A percentile compares a stretch with the other conserved stretches of the same genome.
phyloP scores from a whole-genome alignment of 2,888 invertebrate species.

The Smittia sp. region DNA sequence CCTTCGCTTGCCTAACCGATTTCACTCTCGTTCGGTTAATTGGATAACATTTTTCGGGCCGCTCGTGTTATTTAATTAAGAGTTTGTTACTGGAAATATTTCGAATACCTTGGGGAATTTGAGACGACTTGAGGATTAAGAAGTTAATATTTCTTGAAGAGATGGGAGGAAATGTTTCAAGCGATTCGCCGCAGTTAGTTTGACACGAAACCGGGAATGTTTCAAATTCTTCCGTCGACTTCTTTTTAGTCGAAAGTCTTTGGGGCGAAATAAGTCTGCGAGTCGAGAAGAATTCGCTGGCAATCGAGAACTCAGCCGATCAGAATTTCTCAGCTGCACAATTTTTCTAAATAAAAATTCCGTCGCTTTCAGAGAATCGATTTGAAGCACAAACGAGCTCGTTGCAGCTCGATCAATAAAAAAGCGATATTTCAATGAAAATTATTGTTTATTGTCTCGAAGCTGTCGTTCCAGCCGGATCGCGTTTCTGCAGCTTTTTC shows the following conservation, averaged over 20 bases:
- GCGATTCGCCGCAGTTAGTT: no score
- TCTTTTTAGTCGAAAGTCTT: neutral
- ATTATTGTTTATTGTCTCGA: slow-evolving; percentile 38
- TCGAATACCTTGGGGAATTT: neutral
- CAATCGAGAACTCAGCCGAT: no score
- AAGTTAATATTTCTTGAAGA: no score
- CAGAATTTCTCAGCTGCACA: no score
- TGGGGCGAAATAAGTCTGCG: no score
- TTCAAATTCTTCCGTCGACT: neutral
- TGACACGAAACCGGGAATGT: no score
- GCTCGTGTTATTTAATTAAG: neutral
- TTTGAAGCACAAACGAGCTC: neutral
- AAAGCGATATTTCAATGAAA: slow-evolving; percentile 36
- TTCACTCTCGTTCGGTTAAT: neutral
- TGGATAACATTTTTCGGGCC: neutral
- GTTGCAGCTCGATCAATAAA: slow-evolving; percentile 28
- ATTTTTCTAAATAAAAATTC: no score
- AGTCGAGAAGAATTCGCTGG: no score
- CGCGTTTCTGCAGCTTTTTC: slow-evolving; percentile 8
- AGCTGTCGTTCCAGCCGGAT: neutral
- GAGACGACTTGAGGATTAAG: no score
- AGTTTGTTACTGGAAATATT: neutral
- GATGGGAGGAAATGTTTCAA: no score
- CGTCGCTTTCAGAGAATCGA: no score
- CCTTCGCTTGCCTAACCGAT: no score